phyloP scores from a whole-genome alignment of 1,140 invertebrate species.

The Habropoda laboriosa region DNA sequence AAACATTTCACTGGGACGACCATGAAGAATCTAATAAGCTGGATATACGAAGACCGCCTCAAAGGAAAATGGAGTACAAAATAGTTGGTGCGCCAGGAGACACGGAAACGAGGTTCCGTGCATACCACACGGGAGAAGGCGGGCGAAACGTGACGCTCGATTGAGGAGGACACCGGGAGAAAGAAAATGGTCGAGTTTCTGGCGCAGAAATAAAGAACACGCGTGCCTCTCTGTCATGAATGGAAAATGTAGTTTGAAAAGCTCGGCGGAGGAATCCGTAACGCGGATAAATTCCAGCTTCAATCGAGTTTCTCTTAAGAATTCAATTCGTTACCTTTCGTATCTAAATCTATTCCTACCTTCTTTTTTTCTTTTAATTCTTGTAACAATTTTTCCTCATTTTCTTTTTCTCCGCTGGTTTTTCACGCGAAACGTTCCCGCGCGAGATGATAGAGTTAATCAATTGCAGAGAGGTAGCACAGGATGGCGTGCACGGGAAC shows the following conservation, averaged over 20 bases:
- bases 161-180: background rate
- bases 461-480: background rate
- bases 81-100: slow-evolving; percentile 39
- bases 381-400: background rate
- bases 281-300: slow-evolving; percentile 3
- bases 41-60: slow-evolving; percentile 42
- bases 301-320: background rate
- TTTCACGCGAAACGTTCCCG: too few relatives aligned
- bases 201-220: background rate
- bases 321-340: background rate
- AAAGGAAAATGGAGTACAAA: slow-evolving; percentile 53
- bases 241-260: background rate
- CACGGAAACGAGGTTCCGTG: slow-evolving; percentile 1
- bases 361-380: background rate
- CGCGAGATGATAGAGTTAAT: background rate
- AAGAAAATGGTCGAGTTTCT: background rate
- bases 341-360: background rate
- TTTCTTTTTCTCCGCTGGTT: too few relatives aligned
- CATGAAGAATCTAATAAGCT: slow-evolving; percentile 60
- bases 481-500: slow-evolving; percentile 20
- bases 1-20: slow-evolving; percentile 33
- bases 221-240: too few relatives aligned
- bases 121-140: background rate
- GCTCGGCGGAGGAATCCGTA: background rate
- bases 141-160: slow-evolving; percentile 13